Base-by-base conservation (phyloP, 2,797 vertebrate genomes). In the Neostethus bicornis region DNA sequence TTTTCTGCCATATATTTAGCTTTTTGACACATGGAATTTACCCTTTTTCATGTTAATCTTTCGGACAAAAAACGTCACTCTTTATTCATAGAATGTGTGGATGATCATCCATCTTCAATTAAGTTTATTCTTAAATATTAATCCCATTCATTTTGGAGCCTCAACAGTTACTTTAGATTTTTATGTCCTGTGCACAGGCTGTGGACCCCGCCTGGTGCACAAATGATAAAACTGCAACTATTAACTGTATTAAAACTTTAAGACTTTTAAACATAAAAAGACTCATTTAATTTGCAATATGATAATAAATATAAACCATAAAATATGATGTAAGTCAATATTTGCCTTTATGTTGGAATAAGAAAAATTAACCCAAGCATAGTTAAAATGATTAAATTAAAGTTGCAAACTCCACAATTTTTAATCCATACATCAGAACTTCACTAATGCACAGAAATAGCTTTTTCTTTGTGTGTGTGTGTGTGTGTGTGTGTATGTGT, bases 121-220 rank as follows among this genome's bases (percentile, higher is more conserved):
- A 9, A 1, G 6, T 3, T 38, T 41, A 13, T 41, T 20, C 12
- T 9, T 19, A 9, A 13, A 20, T 41, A 2, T 13, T 23, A 38
- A 38, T 35, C 7, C 11, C 20, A 42, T 20, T 39, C 20, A 42
- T 12, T 20, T 20, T 23, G 1, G 7, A 14, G 21, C 11, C 42
- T 6, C 12, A 23, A 12, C 11, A 39, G 17, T 5, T 14, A 1
- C 8, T 9, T 8, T 5, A 9, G 20, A 19, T 2, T 21, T 28
- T 59, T 3, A 1, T 7, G n/a, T 47, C 13, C 28, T 24, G 55
- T 29, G 9, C 17, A 12, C 57, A 42, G 80, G 43, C 51, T 46
- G 48, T 61, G 85, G 28, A 72, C 86, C 29, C 89, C 85, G 55
- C 87, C 87, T 89, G 77, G 75, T 67, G 89, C 65, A 62, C 50